Evolutionary conservation across 1,140 invertebrate species (phyloP).

Genomic region (Drosophila tristis): DNA sequence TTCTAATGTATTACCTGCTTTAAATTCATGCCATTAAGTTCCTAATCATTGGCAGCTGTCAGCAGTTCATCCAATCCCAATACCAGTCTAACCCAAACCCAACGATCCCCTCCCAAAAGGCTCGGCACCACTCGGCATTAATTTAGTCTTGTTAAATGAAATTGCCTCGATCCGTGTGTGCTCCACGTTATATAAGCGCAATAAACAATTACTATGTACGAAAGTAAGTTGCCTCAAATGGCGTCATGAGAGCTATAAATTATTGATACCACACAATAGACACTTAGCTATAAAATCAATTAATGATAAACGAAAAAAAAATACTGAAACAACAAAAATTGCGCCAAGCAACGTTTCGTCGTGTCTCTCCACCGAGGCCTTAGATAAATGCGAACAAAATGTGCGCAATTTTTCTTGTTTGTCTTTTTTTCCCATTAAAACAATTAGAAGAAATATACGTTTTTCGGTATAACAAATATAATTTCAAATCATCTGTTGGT

Average conservation of each 20-base stretch:
- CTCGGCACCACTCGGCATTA: constrained; percentile 17
- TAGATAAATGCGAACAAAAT: constrained; percentile 49
- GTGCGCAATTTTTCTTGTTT: constrained; percentile 21
- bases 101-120: constrained; percentile 1
- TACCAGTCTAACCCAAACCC: not conserved
- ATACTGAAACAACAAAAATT: constrained; percentile 35
- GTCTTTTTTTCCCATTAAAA: constrained; percentile 16
- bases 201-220: constrained; percentile 55
- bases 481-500: constrained; percentile 1
- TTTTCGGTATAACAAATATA: not conserved
- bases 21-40: constrained; percentile 36
- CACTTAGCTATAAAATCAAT: constrained; percentile 66
- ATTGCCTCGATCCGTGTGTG: constrained; percentile 25
- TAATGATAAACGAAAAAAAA: constrained; percentile 47
- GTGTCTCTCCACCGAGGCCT: constrained; percentile 25
- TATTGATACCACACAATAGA: constrained; percentile 52
- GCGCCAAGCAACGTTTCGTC: constrained; percentile 19
- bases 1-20: constrained; percentile 44
- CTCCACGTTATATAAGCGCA: constrained; percentile 31
- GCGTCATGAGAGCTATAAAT: constrained; percentile 71
- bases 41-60: constrained; percentile 43
- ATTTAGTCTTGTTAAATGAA: constrained; percentile 59
- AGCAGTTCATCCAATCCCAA: constrained; percentile 11
- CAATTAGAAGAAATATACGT: constrained; percentile 18
- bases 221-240: constrained; percentile 54